These are phyloP conservation scores for Parazoanthus swiftii DNA, from an alignment of 92 coral and sea anemone species.

Conservation along the genomic window DNA sequence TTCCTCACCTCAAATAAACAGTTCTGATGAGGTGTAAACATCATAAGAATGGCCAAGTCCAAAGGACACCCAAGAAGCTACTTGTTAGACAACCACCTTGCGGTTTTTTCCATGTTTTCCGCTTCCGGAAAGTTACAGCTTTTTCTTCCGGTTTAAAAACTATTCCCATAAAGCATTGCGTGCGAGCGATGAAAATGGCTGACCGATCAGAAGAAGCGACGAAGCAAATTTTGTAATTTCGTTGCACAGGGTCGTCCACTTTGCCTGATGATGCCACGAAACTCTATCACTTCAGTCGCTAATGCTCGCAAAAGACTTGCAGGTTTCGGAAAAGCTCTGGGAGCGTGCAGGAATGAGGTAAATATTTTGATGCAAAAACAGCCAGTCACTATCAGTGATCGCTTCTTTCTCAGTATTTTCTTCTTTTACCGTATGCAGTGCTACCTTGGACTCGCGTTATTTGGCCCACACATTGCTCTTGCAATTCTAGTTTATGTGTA, in stretches of 20 bases:
- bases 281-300: conserved; percentile 17
- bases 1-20: neutral
- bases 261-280: neutral
- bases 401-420: too few species aligned
- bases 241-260: neutral
- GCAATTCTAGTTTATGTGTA: too few species aligned
- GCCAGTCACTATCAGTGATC: too few species aligned
- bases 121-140: neutral
- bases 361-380: neutral
- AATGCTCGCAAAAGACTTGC: conserved; percentile 32
- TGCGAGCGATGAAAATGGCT: conserved; percentile 13
- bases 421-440: too few species aligned
- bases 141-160: neutral
- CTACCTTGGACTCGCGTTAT: too few species aligned
- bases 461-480: too few species aligned
- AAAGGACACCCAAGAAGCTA: conserved; percentile 16
- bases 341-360: conserved; percentile 54
- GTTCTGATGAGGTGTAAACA: neutral
- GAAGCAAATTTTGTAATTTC: neutral
- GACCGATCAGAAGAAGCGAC: neutral
- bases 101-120: neutral
- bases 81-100: too few species aligned
- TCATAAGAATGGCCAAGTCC: neutral
- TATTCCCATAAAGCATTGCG: conserved; percentile 22
- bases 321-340: conserved; percentile 46